These are phyloP conservation scores for Larimichthys polyactis DNA, from an alignment of 2,113 vertebrate genomes.

Conservation along the genomic window DNA sequence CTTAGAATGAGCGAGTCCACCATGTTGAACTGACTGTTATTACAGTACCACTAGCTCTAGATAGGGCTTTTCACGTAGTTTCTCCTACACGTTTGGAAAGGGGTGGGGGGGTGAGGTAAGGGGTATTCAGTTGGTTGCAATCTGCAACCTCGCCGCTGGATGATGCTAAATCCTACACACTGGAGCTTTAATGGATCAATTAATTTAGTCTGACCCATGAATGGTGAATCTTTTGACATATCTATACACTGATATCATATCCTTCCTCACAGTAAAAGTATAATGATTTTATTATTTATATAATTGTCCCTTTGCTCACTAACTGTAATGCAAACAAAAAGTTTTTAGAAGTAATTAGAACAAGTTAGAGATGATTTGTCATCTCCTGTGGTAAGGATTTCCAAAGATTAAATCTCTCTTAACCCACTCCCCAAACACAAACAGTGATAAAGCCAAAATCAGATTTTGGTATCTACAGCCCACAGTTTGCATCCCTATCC, in stretches of 20 bases:
- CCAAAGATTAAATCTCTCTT: conserved; percentile 78
- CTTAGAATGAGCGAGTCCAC: too few relatives aligned
- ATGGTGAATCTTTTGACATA: background rate
- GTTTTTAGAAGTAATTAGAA: conserved; percentile 79
- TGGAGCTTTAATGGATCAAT: too few relatives aligned
- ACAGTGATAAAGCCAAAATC: conserved; percentile 82
- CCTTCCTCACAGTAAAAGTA: too few relatives aligned
- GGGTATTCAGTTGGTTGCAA: too few relatives aligned
- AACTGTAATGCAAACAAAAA: conserved; percentile 64
- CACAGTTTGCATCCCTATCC: conserved; percentile 76
- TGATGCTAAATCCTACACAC: too few relatives aligned
- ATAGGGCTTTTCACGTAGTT: too few relatives aligned
- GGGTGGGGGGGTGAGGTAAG: too few relatives aligned
- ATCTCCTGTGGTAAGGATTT: conserved; percentile 76
- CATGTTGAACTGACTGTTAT: too few relatives aligned
- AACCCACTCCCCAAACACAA: conserved; percentile 79
- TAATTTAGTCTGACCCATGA: background rate
- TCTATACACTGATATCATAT: too few relatives aligned
- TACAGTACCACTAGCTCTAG: too few relatives aligned
- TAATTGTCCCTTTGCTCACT: conserved; percentile 5
- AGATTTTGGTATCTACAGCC: conserved; percentile 81
- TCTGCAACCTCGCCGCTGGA: too few relatives aligned
- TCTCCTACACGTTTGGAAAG: too few relatives aligned
- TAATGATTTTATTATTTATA: background rate
- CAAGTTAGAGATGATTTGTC: conserved; percentile 72